A percentile compares a stretch with the other conserved stretches of the same genome.
Conservation (phyloP, 2,113 vertebrate species). For the Urocolius indicus region DNA sequence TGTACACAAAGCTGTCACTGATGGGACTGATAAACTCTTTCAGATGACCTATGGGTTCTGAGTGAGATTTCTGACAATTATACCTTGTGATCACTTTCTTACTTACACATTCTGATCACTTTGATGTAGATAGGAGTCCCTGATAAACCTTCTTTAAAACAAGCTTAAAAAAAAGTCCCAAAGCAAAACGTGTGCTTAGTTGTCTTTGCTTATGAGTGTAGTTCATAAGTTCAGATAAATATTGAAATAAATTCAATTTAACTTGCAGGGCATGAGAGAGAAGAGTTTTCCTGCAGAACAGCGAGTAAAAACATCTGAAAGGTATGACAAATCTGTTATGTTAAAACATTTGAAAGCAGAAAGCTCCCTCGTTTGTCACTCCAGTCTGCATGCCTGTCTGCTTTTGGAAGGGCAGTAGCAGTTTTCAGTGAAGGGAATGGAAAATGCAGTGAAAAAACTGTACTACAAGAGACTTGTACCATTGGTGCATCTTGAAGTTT, state of each 20-base stretch:
- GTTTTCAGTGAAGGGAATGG: background rate
- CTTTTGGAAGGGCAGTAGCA: background rate
- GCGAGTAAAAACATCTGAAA: slow-evolving; percentile 76
- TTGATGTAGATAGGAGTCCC: background rate
- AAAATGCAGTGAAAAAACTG: background rate
- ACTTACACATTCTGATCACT: background rate
- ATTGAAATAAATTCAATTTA: background rate
- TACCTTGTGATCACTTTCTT: background rate
- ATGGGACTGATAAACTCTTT: background rate
- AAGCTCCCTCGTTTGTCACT: background rate
- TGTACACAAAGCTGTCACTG: background rate
- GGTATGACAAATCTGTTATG: slow-evolving; percentile 74
- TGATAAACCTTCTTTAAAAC: background rate
- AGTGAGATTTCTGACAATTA: background rate
- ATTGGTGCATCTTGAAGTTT: background rate
- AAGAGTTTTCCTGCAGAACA: slow-evolving; percentile 76
- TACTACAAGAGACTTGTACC: background rate
- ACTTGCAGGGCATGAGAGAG: slow-evolving; percentile 79
- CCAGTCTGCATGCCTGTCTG: background rate
- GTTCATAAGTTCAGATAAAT: background rate
- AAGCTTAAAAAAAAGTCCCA: background rate
- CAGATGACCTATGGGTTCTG: background rate
- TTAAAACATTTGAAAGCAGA: background rate
- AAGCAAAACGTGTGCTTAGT: background rate
- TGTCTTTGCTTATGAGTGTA: background rate